Evolutionary conservation across 2,113 vertebrate species (phyloP).

Genomic region (Tapirus terrestris): DNA sequence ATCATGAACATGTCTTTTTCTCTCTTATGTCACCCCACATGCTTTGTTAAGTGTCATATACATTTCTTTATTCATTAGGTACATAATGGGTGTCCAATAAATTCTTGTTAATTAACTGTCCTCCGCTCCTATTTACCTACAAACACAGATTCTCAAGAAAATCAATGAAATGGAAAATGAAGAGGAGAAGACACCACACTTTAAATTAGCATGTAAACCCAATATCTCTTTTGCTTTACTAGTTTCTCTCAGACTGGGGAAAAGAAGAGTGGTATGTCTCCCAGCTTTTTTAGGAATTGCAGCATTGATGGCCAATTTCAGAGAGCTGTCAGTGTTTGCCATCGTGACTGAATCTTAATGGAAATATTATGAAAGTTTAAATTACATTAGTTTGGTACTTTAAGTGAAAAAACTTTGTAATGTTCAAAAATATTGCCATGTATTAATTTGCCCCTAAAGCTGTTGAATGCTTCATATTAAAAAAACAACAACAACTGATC

Average conservation of each 20-base stretch:
- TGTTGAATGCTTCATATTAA: neutral
- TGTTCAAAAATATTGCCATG: neutral
- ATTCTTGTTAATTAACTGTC: neutral
- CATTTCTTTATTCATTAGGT: neutral
- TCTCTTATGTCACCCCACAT: neutral
- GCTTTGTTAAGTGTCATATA: neutral
- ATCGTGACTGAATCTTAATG: neutral
- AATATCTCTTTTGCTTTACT: neutral
- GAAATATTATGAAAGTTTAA: conserved; percentile 24
- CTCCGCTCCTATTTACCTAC: neutral
- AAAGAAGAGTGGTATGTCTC: neutral
- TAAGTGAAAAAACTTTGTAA: neutral
- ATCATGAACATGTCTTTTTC: neutral
- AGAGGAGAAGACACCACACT: neutral
- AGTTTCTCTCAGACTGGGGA: neutral
- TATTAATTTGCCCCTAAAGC: neutral
- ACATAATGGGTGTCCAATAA: neutral
- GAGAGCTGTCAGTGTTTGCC: neutral
- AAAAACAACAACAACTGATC: neutral
- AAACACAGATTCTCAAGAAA: conserved; percentile 44
- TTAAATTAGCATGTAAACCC: neutral
- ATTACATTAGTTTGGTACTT: neutral
- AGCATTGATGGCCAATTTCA: neutral
- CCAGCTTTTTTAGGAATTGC: neutral
- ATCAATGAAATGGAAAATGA: neutral